Base-by-base conservation (phyloP, 2,797 vertebrate species). In the Chromobotia macracanthus region DNA sequence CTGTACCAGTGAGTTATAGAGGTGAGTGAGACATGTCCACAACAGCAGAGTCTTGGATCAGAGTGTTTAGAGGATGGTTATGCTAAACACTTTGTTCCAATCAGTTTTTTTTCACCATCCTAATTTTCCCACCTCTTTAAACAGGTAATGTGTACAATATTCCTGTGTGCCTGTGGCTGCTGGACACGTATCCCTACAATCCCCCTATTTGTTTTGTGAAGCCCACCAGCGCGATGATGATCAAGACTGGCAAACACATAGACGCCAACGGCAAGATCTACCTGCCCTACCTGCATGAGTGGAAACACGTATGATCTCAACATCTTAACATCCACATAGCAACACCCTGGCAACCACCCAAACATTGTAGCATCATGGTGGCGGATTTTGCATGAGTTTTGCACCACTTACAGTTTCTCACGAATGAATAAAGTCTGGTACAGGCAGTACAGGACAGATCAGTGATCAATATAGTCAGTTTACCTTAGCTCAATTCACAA, bases 191-290 rank as follows among this genome's bases (percentile, higher is more conserved):
- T 86, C 98, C 98, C 48, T 99, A 95, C 94, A 99, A 99, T 77
- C 96, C 98, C 7, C 98, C 98, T 11, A 99, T 99, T 87, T 99
- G 98, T 92, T 99, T 99, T 89, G 97, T 99, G 82, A 99, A 99
- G 89, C 98, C 98, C 80, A 99, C 98, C 83, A 99, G 95, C 83
- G 95, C 96, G 61, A 99, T 99, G 98, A 99, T 98, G 90, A 99
- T 99, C 88, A 99, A 98, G 92, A 98, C 96, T 56, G 97, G 98
- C 81, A 99, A 98, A 66, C 97, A 99, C 80, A 97, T 99, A 10
- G 97, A 99, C 87, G 97, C 97, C 80, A 99, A 99, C 51, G 97
- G 97, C 75, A 99, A 99, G 86, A 98, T 99, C 84, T 98, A 99
- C 89, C 94, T 99, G 83, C 97, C 97, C 31, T 99, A 99, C 82